Evolutionary conservation across 1,140 invertebrate genomes (phyloP), one percentile per base, ranked within the genome.

Genomic region (Leptinotarsa undecemlineata): DNA sequence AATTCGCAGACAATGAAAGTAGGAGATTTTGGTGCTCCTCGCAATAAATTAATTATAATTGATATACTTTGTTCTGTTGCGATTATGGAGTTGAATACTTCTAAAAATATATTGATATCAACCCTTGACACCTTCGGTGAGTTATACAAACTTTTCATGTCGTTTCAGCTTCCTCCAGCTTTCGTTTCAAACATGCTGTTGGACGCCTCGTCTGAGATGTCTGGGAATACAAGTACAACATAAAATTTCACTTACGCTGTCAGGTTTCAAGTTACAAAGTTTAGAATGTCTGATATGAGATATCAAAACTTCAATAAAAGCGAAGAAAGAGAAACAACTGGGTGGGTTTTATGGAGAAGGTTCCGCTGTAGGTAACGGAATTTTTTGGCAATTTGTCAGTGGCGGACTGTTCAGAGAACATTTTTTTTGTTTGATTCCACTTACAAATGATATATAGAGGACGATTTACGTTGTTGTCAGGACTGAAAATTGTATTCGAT

Each of bases 191-290:
- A 47, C 42, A 68, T 47, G n/a, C 23, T 42, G 23, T 47, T 19
- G 42, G 66, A 68, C n/a, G 42, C 33, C 66, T 47, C 42, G 66
- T 68, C 66, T 47, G 19, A 33, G 26, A 42, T 15, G 42, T 68
- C 66, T 68, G 66, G 42, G 17, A 42, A 68, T 42, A n/a, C 19
- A 8, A 42, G 42, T 42, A n/a, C 42, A 47, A 68, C 66, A 68
- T 68, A 68, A 68, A 68, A 68, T 68, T 68, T 68, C 26, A 47
- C 66, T 68, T 68, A 68, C 48, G 66, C 42, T 68, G 66, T 68
- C 66, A 68, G 66, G 23, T 68, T 68, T 42, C 0, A 8, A 68
- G 66, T 47, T 42, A 42, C 15, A 42, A 47, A 68, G 42, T 33
- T 68, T 47, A 68, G 13, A 19, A 68, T 26, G 66, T 68, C 17